Evolutionary conservation across 2,888 invertebrate genomes (phyloP).

Genomic region (Masnerella sp.): DNA sequence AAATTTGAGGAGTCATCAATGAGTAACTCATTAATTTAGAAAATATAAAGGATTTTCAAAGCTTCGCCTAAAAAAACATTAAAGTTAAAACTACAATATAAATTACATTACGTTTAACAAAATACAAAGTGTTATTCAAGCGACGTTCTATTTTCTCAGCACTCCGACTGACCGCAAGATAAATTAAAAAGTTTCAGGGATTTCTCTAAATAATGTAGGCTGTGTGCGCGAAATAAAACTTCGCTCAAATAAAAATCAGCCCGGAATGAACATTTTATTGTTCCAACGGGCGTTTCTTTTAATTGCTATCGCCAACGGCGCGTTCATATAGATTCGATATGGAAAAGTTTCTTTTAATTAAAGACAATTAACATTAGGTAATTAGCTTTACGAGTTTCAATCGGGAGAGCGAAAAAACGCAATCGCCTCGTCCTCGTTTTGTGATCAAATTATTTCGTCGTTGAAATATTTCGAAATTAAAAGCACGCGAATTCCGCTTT

Average conservation of each 20-base stretch:
- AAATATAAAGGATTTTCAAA: no score
- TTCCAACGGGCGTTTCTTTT: conserved; percentile 3
- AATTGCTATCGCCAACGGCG: conserved; percentile 6
- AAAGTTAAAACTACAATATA: background rate
- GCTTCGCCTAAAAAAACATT: background rate
- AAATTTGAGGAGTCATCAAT: no score
- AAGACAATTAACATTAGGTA: conserved; percentile 22
- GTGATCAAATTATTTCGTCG: no score
- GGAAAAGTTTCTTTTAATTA: conserved; percentile 23
- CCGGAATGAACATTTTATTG: conserved; percentile 15
- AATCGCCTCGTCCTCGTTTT: no score
- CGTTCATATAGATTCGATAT: conserved; percentile 7
- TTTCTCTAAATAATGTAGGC: conserved; percentile 3
- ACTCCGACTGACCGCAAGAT: conserved; percentile 7
- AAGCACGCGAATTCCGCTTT: no score
- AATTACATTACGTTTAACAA: background rate
- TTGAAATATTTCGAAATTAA: no score
- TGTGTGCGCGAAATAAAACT: conserved; percentile 16
- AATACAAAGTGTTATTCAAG: background rate
- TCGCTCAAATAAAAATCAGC: conserved; percentile 19
- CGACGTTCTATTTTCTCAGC: background rate
- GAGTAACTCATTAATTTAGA: no score
- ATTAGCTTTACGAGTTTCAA: conserved; percentile 4
- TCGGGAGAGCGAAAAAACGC: no score
- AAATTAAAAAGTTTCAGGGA: conserved; percentile 17